phyloP scores from a whole-genome alignment of 1,140 invertebrate genomes.

The Drosophila suzukii region DNA sequence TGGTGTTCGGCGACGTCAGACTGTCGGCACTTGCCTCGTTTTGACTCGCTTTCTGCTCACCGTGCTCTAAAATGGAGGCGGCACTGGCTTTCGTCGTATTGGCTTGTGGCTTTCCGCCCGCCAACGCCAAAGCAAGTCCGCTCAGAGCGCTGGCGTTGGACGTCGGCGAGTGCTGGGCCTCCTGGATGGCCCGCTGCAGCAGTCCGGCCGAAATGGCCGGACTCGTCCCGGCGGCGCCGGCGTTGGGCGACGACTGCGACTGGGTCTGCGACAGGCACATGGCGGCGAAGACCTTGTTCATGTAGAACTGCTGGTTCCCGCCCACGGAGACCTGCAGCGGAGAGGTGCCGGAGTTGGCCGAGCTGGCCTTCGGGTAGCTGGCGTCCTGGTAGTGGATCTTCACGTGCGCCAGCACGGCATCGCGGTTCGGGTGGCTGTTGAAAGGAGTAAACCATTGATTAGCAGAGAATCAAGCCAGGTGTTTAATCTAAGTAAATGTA shows the following conservation, averaged over 20 bases:
- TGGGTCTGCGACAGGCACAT: slow-evolving; percentile 74
- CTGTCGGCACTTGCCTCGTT: slow-evolving; percentile 84
- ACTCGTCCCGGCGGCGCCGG: slow-evolving; percentile 46
- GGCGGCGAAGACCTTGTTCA: slow-evolving; percentile 83
- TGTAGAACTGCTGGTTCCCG: slow-evolving; percentile 69
- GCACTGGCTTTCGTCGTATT: slow-evolving; percentile 70
- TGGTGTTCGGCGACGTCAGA: slow-evolving; percentile 80
- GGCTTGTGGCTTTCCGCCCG: slow-evolving; percentile 63
- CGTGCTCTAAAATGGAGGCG: slow-evolving; percentile 84
- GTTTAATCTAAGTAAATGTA: no score
- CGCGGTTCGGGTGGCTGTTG: slow-evolving; percentile 87
- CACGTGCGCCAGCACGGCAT: slow-evolving; percentile 88
- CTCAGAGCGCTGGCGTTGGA: slow-evolving; percentile 70
- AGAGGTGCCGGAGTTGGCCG: slow-evolving; percentile 49
- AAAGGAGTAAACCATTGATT: not conserved
- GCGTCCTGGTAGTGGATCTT: slow-evolving; percentile 87
- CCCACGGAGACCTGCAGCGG: slow-evolving; percentile 77
- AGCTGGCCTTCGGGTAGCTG: slow-evolving; percentile 62
- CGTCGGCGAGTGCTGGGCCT: slow-evolving; percentile 69
- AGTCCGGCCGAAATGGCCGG: slow-evolving; percentile 69
- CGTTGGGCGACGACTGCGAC: slow-evolving; percentile 45
- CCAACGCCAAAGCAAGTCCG: slow-evolving; percentile 73
- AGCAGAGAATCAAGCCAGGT: not conserved
- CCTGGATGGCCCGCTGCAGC: slow-evolving; percentile 74
- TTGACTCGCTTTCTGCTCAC: slow-evolving; percentile 84